Evolutionary conservation across 1,140 invertebrate genomes (phyloP), one percentile per base, ranked within the genome.

Genomic region (Apis cerana): DNA sequence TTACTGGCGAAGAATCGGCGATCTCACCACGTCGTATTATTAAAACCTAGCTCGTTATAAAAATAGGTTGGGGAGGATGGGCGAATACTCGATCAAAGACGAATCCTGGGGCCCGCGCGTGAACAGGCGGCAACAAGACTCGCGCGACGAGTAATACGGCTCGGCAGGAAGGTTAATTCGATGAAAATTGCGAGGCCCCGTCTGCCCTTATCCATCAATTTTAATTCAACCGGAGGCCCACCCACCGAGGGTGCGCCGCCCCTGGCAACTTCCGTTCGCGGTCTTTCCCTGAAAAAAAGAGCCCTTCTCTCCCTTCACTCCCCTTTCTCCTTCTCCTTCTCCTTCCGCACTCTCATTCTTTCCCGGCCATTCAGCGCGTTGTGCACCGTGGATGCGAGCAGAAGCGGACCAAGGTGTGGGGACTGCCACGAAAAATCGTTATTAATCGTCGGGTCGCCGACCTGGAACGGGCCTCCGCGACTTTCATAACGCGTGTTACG

Each of bases 381-480:
- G 68, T 81, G 80, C 80, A 81, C 80, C 33, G 33, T 43, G 80
- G 75, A 80, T 77, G 67, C 80, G 80, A 76, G 61, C 52, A 52
- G 72, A 72, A 62, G 33, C 56, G 52, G 68, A 54, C 75, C 58
- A 52, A 72, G 76, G 79, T 67, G 65, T 65, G 62, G 48, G 64
- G 75, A 62, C 72, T 65, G 80, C 74, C 69, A 85, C 75, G 82
- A 90, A 90, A 90, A 90, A 90, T 90, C 78, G 64, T 80, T 90
- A 90, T 89, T 89, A 90, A 90, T 89, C 87, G 88, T 80, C 62
- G 65, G 85, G 68, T 79, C 83, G 80, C 33, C 75, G 78, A 90
- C 81, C 83, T 65, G 69, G 83, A 89, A 86, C 72, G 56, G 62
- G 71, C 61, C 59, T 62, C 54, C 56, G 54, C 58, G 21, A 71